A percentile compares a stretch with the other conserved stretches of the same genome.
These are phyloP conservation scores for Heliothis subflexa DNA, from an alignment of 1,140 invertebrate genomes.

Conservation along the genomic window DNA sequence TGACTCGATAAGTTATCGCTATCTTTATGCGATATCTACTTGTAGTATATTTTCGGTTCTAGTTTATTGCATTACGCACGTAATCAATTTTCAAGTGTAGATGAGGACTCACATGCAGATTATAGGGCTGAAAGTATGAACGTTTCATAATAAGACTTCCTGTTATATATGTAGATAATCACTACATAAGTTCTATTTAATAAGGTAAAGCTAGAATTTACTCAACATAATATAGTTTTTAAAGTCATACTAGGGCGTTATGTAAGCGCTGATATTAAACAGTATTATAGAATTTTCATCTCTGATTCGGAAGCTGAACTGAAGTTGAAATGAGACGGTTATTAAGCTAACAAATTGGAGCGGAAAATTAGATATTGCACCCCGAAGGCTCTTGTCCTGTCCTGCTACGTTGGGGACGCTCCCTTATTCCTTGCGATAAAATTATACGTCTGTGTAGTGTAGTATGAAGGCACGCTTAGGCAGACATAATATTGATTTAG, in stretches of 20 bases:
- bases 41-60: not conserved
- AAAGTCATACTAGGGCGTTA: not conserved
- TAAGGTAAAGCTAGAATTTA: too few relatives aligned
- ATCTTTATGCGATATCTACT: not conserved
- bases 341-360: constrained; percentile 3
- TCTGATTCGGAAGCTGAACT: not conserved
- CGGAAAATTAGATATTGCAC: constrained; percentile 38
- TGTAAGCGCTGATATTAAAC: not conserved
- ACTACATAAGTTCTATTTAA: too few relatives aligned
- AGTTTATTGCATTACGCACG: too few relatives aligned
- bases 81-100: too few relatives aligned
- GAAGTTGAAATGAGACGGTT: constrained; percentile 10
- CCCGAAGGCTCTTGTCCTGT: constrained; percentile 18
- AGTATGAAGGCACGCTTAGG: not conserved
- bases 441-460: not conserved
- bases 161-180: too few relatives aligned
- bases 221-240: not conserved
- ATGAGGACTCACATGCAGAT: too few relatives aligned
- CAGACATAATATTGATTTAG: constrained; percentile 15
- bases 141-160: too few relatives aligned
- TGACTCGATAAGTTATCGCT: constrained; percentile 4
- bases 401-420: constrained; percentile 4
- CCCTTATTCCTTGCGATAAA: constrained; percentile 3
- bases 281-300: not conserved
- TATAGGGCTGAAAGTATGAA: too few relatives aligned